Evolutionary conservation across 2,113 vertebrate genomes (phyloP).

Genomic region (Aspiorhynchus laticeps): DNA sequence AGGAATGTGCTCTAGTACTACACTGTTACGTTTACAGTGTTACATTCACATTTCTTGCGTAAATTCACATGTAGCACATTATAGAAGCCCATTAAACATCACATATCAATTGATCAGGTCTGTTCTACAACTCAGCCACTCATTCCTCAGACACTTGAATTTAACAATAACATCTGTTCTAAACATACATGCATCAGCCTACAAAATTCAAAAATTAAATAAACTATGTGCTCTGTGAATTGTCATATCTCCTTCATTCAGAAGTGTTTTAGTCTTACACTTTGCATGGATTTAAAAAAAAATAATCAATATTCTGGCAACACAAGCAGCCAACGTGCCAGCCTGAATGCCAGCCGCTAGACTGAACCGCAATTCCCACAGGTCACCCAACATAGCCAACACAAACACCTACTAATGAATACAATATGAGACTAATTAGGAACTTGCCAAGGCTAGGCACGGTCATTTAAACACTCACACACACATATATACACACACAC

Average conservation of each 20-base stretch:
- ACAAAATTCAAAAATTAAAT: no score
- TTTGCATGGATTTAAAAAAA: not conserved
- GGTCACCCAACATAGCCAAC: constrained; percentile 29
- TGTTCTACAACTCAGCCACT: not conserved
- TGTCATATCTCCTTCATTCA: not conserved
- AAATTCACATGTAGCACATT: not conserved
- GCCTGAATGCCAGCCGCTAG: constrained; percentile 5
- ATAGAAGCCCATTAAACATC: not conserved
- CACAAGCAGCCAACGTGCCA: constrained; percentile 10
- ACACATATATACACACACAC: not conserved
- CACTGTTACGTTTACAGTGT: not conserved
- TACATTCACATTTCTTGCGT: not conserved
- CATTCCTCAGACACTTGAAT: not conserved
- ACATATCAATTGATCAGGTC: not conserved
- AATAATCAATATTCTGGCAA: constrained; percentile 1
- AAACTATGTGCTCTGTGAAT: no score
- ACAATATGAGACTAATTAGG: constrained; percentile 6
- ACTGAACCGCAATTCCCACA: not conserved
- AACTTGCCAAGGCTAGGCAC: not conserved
- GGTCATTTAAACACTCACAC: constrained; percentile 17
- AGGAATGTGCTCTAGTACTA: not conserved
- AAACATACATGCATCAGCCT: no score
- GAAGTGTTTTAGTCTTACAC: not conserved
- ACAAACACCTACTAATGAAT: constrained; percentile 47
- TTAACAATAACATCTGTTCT: no score